These are phyloP conservation scores for Fukomys damarensis DNA, from an alignment of 2,113 vertebrate species.

Conservation along the genomic window DNA sequence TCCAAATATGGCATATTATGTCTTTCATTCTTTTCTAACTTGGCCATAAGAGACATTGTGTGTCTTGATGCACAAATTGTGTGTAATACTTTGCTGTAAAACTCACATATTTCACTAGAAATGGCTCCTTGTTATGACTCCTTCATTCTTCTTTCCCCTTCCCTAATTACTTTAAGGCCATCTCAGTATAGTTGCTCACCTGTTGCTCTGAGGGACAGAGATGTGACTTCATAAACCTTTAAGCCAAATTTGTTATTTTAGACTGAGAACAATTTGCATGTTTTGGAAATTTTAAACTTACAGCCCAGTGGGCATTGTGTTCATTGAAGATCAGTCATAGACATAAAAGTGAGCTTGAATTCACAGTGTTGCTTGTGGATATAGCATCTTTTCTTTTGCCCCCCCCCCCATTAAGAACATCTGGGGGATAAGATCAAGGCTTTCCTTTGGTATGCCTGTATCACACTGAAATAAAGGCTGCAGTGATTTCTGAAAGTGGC, in stretches of 20 bases:
- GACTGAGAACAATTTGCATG: neutral
- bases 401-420: neutral
- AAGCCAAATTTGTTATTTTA: neutral
- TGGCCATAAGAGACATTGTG: neutral
- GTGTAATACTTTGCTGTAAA: neutral
- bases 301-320: neutral
- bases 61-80: neutral
- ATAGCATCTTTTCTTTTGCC: neutral
- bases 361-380: neutral
- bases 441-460: neutral
- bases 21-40: neutral
- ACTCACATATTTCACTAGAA: neutral
- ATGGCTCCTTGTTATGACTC: neutral
- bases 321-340: neutral
- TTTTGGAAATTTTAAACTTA: neutral
- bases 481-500: neutral
- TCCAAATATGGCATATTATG: neutral
- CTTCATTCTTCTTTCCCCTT: neutral
- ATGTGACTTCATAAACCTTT: neutral
- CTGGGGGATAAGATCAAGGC: neutral
- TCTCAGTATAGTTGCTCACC: neutral
- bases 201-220: neutral
- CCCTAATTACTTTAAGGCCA: neutral
- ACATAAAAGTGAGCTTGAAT: neutral
- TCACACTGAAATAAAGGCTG: neutral